A percentile compares a stretch with the other conserved stretches of the same genome.
These are phyloP conservation scores for Diorhabda elongata DNA, from an alignment of 1,140 invertebrate species.

Conservation along the genomic window DNA sequence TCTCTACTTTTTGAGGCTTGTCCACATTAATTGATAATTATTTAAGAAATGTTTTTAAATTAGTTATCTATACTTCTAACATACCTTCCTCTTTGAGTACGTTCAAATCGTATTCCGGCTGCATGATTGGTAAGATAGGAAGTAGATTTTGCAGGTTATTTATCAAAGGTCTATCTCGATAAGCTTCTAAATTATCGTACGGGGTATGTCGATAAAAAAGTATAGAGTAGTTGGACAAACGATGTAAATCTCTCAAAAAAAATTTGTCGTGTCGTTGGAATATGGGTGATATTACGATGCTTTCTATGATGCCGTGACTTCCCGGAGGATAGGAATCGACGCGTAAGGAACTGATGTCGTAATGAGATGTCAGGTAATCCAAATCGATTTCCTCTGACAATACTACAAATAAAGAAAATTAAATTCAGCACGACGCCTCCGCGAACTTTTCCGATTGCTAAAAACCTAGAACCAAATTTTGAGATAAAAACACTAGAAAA, in stretches of 20 bases:
- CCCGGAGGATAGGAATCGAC: constrained; percentile 24
- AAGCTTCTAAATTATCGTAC: constrained; percentile 35
- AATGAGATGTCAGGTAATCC: constrained; percentile 32
- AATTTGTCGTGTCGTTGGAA: constrained; percentile 32
- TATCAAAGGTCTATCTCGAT: constrained; percentile 30
- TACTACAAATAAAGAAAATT: constrained; percentile 21
- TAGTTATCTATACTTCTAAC: no score
- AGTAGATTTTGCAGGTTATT: constrained; percentile 44
- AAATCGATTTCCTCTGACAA: constrained; percentile 32
- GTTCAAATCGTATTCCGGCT: constrained; percentile 37
- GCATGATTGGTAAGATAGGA: constrained; percentile 41
- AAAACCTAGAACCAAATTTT: no score
- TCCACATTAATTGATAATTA: no score
- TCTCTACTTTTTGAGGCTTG: no score
- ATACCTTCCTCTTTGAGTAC: constrained; percentile 27
- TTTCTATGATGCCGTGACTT: constrained; percentile 31
- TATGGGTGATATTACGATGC: constrained; percentile 34
- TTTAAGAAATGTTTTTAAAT: no score
- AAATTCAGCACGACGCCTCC: no score
- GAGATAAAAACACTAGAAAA: no score
- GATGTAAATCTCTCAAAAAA: constrained; percentile 49
- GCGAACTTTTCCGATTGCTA: no score
- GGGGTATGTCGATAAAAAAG: constrained; percentile 52
- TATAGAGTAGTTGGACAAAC: constrained; percentile 46
- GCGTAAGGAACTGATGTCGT: constrained; percentile 30